Percentiles rank a stretch among this genome's conserved stretches.
phyloP scores from a whole-genome alignment of 2,797 vertebrate species.

The Taenioides sp. region DNA sequence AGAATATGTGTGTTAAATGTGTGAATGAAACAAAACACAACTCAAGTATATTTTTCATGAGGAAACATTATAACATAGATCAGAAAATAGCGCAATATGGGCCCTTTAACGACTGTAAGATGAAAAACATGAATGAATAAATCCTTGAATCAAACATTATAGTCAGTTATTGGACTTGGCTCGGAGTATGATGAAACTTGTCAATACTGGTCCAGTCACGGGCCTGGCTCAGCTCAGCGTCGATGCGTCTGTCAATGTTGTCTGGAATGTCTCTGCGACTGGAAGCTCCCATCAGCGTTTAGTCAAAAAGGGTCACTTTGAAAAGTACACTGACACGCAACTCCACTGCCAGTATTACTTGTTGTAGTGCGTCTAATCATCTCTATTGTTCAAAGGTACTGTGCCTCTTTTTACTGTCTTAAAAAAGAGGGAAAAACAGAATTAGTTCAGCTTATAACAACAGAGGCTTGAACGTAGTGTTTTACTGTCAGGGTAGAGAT shows the following conservation, averaged over 20 bases:
- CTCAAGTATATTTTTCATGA: no score
- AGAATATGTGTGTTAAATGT: no score
- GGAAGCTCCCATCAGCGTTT: slow-evolving; percentile 48
- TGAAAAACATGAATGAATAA: not conserved
- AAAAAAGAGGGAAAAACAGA: no score
- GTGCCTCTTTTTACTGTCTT: no score
- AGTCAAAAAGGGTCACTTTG: slow-evolving; percentile 31
- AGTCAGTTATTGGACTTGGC: slow-evolving; percentile 24
- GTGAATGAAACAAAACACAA: no score
- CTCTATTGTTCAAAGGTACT: no score
- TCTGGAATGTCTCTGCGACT: slow-evolving; percentile 7
- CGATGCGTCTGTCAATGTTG: slow-evolving; percentile 44
- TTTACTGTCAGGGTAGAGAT: no score
- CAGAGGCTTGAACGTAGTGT: no score
- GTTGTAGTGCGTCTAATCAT: not conserved
- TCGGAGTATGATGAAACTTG: slow-evolving; percentile 13
- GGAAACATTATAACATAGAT: no score
- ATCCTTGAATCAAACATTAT: not conserved
- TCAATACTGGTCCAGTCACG: slow-evolving; percentile 28
- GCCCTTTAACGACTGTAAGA: not conserved
- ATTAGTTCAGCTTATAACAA: no score
- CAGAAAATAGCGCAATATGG: no score
- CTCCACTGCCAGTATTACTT: slow-evolving; percentile 19
- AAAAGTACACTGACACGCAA: slow-evolving; percentile 7
- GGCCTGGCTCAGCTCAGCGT: slow-evolving; percentile 35